Base-by-base conservation (phyloP, 2,113 vertebrate species). In the Sclerurus mexicanus region DNA sequence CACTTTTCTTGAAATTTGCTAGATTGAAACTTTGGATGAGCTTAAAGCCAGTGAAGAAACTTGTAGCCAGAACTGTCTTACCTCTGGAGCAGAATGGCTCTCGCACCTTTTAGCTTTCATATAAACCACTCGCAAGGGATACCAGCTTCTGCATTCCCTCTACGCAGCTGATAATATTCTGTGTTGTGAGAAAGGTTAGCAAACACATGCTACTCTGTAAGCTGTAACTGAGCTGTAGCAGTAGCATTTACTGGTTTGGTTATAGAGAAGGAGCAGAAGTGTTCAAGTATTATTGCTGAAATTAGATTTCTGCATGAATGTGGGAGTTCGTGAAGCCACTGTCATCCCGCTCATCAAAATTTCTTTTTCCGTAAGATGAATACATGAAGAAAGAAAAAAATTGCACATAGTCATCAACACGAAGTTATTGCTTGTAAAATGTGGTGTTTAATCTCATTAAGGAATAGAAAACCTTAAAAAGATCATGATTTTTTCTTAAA, bases 101-200 rank as follows among this genome's bases (percentile, higher is more conserved):
- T 71, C 56, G 35, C 27, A 67, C 47, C 25, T 20, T 44, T 67
- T 53, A 62, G 7, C 42, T 87, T 62, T 91, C 80, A 47, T 33
- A 5, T 63, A 58, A 58, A 49, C 6, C 18, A 15, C 27, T 74
- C 4, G 1, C n/a, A 28, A n/a, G 2, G 7, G 1, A 2, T 60
- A 67, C 25, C 23, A 50, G 20, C 23, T 63, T 58, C 60, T 62
- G 6, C 10, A 13, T 72, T 63, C 42, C 55, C 62, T 37, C 20
- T 81, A 10, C 22, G 10, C 8, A 47, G 16, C 7, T 68, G 52
- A 8, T 40, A 23, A 23, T 16, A 3, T 1, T 0, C 19, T 58
- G 23, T 46, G 11, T 19, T 84, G 8, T 39, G 28, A 16, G 28
- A n/a, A 60, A 69, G 28, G 13, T 25, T 30, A 62, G 23, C 68